phyloP scores from a whole-genome alignment of 2,113 vertebrate genomes.

The Rhabdornis inornatus region DNA sequence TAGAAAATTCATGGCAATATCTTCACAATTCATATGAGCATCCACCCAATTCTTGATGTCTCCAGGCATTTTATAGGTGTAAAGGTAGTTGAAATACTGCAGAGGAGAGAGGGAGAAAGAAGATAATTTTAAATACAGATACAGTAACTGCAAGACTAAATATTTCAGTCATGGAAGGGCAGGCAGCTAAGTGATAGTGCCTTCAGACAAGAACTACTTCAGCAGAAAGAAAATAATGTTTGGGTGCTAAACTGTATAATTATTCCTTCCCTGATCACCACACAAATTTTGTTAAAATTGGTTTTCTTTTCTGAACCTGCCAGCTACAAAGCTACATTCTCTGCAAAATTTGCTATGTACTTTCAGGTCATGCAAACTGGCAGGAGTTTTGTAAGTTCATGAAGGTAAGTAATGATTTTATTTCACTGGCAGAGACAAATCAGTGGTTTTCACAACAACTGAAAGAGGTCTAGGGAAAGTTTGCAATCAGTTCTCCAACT shows the following conservation, averaged over 20 bases:
- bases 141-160: not conserved
- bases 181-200: not conserved
- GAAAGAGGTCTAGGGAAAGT: not conserved
- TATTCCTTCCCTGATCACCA: not conserved
- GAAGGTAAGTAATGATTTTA: not conserved
- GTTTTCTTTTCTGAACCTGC: not conserved
- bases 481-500: not conserved
- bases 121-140: not conserved
- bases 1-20: constrained; percentile 98
- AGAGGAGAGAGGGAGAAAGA: not conserved
- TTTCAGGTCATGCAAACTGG: not conserved
- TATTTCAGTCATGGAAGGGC: not conserved
- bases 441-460: not conserved
- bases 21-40: constrained; percentile 97
- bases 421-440: not conserved
- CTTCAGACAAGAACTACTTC: not conserved
- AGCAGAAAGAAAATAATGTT: not conserved
- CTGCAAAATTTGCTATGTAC: not conserved
- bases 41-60: constrained; percentile 99
- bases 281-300: not conserved
- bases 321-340: not conserved
- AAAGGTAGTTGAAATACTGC: constrained; percentile 98
- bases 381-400: not conserved
- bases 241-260: not conserved
- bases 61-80: constrained; percentile 98